phyloP scores from a whole-genome alignment of 2,888 invertebrate genomes.

The Diloba caeruleocephala region DNA sequence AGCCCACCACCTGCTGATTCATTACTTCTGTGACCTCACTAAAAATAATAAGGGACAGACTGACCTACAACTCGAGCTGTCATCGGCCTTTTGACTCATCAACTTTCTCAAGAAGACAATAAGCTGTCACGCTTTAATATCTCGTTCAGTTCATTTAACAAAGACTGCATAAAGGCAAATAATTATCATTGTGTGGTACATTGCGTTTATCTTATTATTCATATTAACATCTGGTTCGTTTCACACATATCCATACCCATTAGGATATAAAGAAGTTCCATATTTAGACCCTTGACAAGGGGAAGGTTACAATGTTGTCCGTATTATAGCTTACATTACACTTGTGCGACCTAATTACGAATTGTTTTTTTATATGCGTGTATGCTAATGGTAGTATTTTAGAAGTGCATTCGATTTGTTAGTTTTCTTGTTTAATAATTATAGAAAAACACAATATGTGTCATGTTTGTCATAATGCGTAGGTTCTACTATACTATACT shows the following conservation, averaged over 20 bases:
- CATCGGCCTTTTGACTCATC: no score
- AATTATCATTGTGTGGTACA: not conserved
- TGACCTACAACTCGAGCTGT: no score
- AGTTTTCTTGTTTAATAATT: no score
- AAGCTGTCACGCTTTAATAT: constrained; percentile 2
- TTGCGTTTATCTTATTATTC: constrained; percentile 1
- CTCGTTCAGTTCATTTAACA: constrained; percentile 14
- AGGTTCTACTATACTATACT: no score
- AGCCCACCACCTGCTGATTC: no score
- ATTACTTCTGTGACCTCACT: no score
- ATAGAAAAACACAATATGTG: no score
- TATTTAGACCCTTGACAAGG: constrained; percentile 1
- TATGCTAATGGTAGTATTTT: constrained; percentile 1
- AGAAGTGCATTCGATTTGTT: not conserved
- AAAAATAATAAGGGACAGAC: no score
- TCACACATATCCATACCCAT: not conserved
- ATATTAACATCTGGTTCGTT: constrained; percentile 21
- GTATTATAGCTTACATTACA: not conserved
- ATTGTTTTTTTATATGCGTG: not conserved
- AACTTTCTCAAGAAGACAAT: constrained; percentile 21
- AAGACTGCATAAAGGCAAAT: not conserved
- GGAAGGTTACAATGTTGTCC: not conserved
- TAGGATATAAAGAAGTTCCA: constrained; percentile 2
- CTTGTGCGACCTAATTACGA: not conserved
- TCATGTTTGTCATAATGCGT: no score